Percentiles rank a stretch among this genome's conserved stretches.
phyloP scores from a whole-genome alignment of 2,797 vertebrate species.

The Betta splendens region DNA sequence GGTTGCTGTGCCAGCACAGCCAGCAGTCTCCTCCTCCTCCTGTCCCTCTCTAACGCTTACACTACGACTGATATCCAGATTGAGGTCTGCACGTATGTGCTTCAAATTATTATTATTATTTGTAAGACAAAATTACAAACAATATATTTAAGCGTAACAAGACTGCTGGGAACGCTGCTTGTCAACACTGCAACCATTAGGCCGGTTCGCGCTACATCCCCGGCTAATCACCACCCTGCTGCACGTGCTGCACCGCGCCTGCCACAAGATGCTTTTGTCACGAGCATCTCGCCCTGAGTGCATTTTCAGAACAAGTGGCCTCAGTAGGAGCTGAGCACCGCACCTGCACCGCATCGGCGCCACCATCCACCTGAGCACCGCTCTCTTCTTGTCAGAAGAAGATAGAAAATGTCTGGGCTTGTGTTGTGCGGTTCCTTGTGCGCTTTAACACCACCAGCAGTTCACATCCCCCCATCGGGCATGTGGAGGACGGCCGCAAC shows the following conservation, averaged over 20 bases:
- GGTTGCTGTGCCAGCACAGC: slow-evolving; percentile 54
- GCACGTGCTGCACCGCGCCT: slow-evolving; percentile 46
- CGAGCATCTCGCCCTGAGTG: slow-evolving; percentile 50
- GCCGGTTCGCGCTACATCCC: slow-evolving; percentile 51
- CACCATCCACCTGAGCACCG: slow-evolving; percentile 42
- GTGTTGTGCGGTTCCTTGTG: slow-evolving; percentile 30
- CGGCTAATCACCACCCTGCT: slow-evolving; percentile 48
- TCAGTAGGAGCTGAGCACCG: slow-evolving; percentile 39
- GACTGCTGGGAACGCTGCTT: slow-evolving; percentile 59
- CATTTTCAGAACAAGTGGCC: slow-evolving; percentile 48
- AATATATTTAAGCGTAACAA: slow-evolving; percentile 23
- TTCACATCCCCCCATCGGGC: slow-evolving; percentile 61
- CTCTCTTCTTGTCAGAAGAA: slow-evolving; percentile 60
- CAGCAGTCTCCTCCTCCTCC: slow-evolving; percentile 66
- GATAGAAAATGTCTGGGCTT: slow-evolving; percentile 51
- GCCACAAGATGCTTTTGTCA: slow-evolving; percentile 45
- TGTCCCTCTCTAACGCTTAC: slow-evolving; percentile 34
- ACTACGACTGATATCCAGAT: slow-evolving; percentile 12
- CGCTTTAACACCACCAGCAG: slow-evolving; percentile 41
- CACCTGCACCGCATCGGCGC: slow-evolving; percentile 47
- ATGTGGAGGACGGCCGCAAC: slow-evolving; percentile 47
- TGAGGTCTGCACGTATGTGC: not conserved
- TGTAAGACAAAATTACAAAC: slow-evolving; percentile 5
- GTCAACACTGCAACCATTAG: slow-evolving; percentile 55
- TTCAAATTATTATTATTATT: not conserved